These are phyloP conservation scores for Hemibagrus guttatus DNA, from an alignment of 2,797 vertebrate species.

Conservation along the genomic window DNA sequence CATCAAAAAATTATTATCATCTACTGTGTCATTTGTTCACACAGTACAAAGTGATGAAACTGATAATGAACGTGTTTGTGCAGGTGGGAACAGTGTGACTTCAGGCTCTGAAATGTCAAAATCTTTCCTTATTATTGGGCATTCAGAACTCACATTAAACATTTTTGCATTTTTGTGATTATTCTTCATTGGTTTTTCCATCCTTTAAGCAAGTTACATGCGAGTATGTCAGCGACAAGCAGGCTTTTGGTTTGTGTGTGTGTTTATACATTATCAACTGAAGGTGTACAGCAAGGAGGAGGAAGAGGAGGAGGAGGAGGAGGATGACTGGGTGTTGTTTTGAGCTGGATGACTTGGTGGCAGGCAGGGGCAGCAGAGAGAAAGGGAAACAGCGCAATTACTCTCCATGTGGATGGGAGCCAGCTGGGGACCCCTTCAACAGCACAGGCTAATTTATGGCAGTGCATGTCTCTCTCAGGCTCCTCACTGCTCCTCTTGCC, in stretches of 20 bases:
- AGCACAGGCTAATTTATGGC: constrained; percentile 60
- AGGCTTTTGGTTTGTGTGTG: background rate
- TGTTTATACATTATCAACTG: constrained; percentile 30
- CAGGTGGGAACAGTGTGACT: constrained; percentile 43
- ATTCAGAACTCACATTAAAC: constrained; percentile 24
- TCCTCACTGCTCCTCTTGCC: constrained; percentile 43
- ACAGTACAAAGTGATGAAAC: constrained; percentile 28
- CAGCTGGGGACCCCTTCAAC: constrained; percentile 60
- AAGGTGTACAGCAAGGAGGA: constrained; percentile 12
- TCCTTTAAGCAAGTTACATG: constrained; percentile 1
- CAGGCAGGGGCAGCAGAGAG: constrained; percentile 43
- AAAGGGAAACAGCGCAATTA: constrained; percentile 58
- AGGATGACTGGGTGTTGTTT: constrained; percentile 51
- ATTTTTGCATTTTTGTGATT: constrained; percentile 6
- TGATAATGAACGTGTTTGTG: constrained; percentile 51
- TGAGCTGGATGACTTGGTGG: constrained; percentile 48
- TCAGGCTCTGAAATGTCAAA: constrained; percentile 40
- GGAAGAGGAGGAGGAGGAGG: constrained; percentile 17
- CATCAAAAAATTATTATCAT: background rate
- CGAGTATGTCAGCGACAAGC: constrained; percentile 8
- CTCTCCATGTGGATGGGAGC: constrained; percentile 51
- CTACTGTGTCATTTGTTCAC: constrained; percentile 33
- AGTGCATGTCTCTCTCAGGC: constrained; percentile 54
- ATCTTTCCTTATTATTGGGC: constrained; percentile 38
- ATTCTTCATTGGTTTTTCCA: constrained; percentile 19